Conservation (phyloP, 2,113 vertebrate species). For the Carassius gibelio region DNA sequence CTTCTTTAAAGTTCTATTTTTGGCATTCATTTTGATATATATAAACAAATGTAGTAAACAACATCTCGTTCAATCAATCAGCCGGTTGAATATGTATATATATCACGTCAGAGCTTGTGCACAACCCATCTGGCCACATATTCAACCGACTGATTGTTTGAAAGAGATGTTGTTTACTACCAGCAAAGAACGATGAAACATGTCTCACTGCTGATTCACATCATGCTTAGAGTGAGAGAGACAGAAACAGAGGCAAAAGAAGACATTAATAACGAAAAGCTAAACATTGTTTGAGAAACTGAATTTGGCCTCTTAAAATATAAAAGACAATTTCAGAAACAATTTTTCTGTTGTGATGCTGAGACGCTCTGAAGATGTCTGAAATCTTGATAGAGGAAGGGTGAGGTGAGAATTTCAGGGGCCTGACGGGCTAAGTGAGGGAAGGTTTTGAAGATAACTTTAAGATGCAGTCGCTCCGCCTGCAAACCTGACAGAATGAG, state of each 20-base stretch:
- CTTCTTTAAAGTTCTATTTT: not conserved
- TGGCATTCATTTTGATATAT: not conserved
- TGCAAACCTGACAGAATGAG: slow-evolving; percentile 78
- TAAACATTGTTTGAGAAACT: slow-evolving; percentile 15
- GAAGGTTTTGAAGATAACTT: slow-evolving; percentile 68
- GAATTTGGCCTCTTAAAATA: slow-evolving; percentile 9
- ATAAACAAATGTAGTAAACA: not conserved
- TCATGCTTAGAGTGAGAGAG: not conserved
- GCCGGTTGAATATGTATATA: too few relatives aligned
- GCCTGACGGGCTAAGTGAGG: slow-evolving; percentile 43
- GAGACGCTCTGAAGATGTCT: slow-evolving; percentile 25
- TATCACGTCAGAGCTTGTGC: not conserved
- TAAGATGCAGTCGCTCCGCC: slow-evolving; percentile 69
- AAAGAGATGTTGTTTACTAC: not conserved
- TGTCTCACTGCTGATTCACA: not conserved
- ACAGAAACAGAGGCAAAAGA: not conserved
- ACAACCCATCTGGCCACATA: not conserved
- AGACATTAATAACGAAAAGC: not conserved
- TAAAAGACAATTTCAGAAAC: slow-evolving; percentile 14
- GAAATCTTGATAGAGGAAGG: slow-evolving; percentile 51
- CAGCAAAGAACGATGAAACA: slow-evolving; percentile 3
- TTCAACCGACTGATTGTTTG: not conserved
- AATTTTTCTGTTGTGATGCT: not conserved
- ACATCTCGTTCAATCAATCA: too few relatives aligned
- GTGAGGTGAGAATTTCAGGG: slow-evolving; percentile 59